phyloP scores from a whole-genome alignment of 2,797 vertebrate species.

The Megalops cyprinoides region DNA sequence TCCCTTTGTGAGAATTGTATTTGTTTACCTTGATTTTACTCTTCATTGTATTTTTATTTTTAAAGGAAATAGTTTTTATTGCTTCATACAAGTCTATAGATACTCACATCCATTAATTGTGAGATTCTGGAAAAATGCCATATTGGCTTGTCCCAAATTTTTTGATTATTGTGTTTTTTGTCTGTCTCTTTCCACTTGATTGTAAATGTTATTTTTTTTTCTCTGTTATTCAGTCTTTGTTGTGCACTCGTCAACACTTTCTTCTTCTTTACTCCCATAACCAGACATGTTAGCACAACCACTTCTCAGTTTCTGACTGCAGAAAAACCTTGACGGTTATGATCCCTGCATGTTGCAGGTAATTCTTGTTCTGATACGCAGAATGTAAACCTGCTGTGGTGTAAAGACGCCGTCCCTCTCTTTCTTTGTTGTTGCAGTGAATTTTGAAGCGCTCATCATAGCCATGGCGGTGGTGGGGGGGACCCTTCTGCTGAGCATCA shows the following conservation, averaged over 20 bases:
- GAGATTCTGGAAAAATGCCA: background rate
- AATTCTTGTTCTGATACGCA: background rate
- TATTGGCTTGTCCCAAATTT: background rate
- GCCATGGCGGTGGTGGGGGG: conserved; percentile 76
- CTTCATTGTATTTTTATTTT: background rate
- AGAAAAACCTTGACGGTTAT: too few relatives aligned
- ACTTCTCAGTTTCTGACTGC: background rate
- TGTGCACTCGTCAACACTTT: too few relatives aligned
- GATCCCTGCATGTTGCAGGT: too few relatives aligned
- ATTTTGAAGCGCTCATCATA: conserved; percentile 86
- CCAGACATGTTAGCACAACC: background rate
- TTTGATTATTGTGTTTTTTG: background rate
- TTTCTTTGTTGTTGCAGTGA: conserved; percentile 75
- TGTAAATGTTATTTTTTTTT: background rate
- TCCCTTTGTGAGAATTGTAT: background rate
- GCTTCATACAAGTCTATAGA: background rate
- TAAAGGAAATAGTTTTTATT: background rate
- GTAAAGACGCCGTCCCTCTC: background rate
- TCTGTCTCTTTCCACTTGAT: background rate
- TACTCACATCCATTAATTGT: background rate
- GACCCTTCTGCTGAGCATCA: conserved; percentile 68
- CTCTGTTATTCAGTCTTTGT: too few relatives aligned
- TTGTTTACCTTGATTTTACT: background rate
- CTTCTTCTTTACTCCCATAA: too few relatives aligned
- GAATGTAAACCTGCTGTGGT: background rate